Evolutionary conservation across 2,888 invertebrate genomes (phyloP).

Genomic region (Epicampocera succincta): DNA sequence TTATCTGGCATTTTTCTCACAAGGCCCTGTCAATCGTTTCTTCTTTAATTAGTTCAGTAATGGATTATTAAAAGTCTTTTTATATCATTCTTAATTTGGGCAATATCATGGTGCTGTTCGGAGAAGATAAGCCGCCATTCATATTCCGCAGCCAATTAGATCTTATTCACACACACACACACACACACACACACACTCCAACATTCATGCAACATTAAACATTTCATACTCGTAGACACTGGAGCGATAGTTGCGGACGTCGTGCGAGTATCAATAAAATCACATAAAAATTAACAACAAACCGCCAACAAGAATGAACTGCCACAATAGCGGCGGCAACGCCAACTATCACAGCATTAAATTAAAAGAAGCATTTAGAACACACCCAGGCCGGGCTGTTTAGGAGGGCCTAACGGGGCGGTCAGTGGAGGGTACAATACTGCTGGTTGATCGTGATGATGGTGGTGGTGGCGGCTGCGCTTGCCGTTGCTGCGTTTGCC

Average conservation of each 20-base stretch:
- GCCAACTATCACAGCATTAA: slow-evolving; percentile 24
- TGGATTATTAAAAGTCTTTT: slow-evolving; percentile 6
- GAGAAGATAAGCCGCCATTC: slow-evolving; percentile 26
- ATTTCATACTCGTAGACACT: slow-evolving; percentile 29
- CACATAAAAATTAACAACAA: slow-evolving; percentile 57
- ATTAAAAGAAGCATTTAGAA: slow-evolving; percentile 42
- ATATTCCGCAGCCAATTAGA: not conserved
- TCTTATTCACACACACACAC: not conserved
- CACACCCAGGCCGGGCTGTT: slow-evolving; percentile 20
- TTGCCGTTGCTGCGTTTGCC: slow-evolving; percentile 11
- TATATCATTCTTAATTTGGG: slow-evolving; percentile 14
- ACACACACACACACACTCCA: not conserved
- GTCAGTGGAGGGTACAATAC: not conserved
- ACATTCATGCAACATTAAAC: not conserved
- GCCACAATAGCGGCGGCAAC: slow-evolving; percentile 1
- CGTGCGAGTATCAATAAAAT: slow-evolving; percentile 58
- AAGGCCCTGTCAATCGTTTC: not conserved
- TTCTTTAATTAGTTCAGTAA: slow-evolving; percentile 33
- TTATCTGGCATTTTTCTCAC: not conserved
- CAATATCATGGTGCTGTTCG: slow-evolving; percentile 8
- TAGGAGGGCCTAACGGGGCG: not conserved
- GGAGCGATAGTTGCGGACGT: slow-evolving; percentile 19
- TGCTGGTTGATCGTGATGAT: slow-evolving; percentile 15
- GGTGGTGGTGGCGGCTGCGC: slow-evolving; percentile 3
- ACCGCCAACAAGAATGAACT: slow-evolving; percentile 41